A percentile compares a stretch with the other conserved stretches of the same genome.
Conservation (phyloP, 2,888 invertebrate species). For the Tetropium fuscum region DNA sequence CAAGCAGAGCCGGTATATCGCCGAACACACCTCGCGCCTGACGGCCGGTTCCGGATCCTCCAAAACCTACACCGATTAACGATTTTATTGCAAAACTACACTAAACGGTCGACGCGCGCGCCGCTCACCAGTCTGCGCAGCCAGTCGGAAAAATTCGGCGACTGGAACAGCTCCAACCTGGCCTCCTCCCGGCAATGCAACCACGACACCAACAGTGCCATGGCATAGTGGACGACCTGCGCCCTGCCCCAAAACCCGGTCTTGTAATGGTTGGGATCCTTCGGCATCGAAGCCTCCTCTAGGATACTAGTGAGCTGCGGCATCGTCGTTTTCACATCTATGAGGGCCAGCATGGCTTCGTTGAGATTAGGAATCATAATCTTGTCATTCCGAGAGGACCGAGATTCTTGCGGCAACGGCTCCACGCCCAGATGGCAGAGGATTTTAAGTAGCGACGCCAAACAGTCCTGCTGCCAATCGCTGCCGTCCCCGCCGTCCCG, state of each 20-base stretch:
- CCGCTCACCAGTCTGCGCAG: slow-evolving; percentile 78
- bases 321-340: slow-evolving; percentile 87
- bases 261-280: slow-evolving; percentile 87
- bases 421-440: slow-evolving; percentile 88
- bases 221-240: slow-evolving; percentile 90
- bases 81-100: too few species aligned
- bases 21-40: slow-evolving; percentile 91
- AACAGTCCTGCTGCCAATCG: slow-evolving; percentile 96
- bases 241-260: slow-evolving; percentile 95
- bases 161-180: slow-evolving; percentile 80
- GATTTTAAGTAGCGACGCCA: slow-evolving; percentile 87
- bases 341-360: slow-evolving; percentile 83
- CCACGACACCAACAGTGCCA: slow-evolving; percentile 94
- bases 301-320: slow-evolving; percentile 88
- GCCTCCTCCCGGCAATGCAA: slow-evolving; percentile 89
- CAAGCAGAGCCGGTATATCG: slow-evolving; percentile 88
- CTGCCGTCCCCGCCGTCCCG: slow-evolving; percentile 79
- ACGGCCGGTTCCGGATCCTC: slow-evolving; percentile 95
- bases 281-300: slow-evolving; percentile 85
- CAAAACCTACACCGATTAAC: slow-evolving; percentile 71
- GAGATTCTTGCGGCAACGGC: slow-evolving; percentile 62
- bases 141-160: slow-evolving; percentile 82
- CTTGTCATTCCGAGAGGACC: slow-evolving; percentile 69
- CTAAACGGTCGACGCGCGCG: too few species aligned
- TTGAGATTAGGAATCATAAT: slow-evolving; percentile 79